phyloP scores from a whole-genome alignment of 2,888 invertebrate genomes.

The Coleophora deauratella region DNA sequence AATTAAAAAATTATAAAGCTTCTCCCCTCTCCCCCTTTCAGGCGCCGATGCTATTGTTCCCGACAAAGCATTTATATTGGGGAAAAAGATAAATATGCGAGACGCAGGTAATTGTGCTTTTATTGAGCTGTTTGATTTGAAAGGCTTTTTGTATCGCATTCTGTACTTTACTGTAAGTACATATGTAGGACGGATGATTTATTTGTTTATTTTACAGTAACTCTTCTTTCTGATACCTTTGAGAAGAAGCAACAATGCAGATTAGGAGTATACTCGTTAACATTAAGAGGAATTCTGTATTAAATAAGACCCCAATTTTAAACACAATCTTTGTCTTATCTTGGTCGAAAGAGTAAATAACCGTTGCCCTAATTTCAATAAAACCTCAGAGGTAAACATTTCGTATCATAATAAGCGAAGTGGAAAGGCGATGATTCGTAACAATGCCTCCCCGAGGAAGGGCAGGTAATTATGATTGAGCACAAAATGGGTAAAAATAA shows the following conservation, averaged over 20 bases:
- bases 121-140: slow-evolving; percentile 68
- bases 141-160: slow-evolving; percentile 42
- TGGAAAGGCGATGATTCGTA: slow-evolving; percentile 48
- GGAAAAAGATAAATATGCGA: slow-evolving; percentile 69
- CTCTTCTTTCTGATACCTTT: too few relatives aligned
- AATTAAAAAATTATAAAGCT: slow-evolving; percentile 75
- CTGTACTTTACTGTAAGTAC: too few relatives aligned
- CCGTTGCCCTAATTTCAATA: slow-evolving; percentile 1
- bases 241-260: too few relatives aligned
- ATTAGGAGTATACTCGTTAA: too few relatives aligned
- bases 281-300: too few relatives aligned
- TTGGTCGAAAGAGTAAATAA: too few relatives aligned
- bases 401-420: slow-evolving; percentile 30
- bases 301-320: too few relatives aligned
- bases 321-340: too few relatives aligned
- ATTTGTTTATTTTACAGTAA: too few relatives aligned
- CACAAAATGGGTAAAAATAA: slow-evolving; percentile 71
- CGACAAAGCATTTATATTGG: slow-evolving; percentile 61
- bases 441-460: slow-evolving; percentile 57
- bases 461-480: slow-evolving; percentile 70
- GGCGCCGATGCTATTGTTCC: slow-evolving; percentile 47
- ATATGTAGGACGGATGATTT: too few relatives aligned
- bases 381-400: slow-evolving; percentile 36
- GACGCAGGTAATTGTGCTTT: slow-evolving; percentile 65
- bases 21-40: slow-evolving; percentile 35